Percentiles rank a stretch among this genome's conserved stretches.
Conservation (phyloP, 2,888 invertebrate genomes). For the Vesta saturnalis region DNA sequence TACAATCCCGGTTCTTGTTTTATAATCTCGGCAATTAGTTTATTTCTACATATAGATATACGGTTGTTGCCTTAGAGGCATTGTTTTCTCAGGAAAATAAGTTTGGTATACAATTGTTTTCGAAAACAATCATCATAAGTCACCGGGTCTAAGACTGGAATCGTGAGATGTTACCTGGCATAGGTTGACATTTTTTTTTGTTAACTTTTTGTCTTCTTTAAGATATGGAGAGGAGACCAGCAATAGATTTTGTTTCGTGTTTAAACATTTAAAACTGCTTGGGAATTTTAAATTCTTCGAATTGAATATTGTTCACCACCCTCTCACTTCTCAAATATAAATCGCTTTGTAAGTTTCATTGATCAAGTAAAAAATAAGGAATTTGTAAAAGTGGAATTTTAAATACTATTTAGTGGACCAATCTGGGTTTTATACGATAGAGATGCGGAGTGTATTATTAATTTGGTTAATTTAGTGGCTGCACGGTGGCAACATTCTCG, state of each 20-base stretch:
- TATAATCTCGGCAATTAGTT: slow-evolving; percentile 31
- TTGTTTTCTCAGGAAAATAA: slow-evolving; percentile 33
- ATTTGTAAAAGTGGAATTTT: slow-evolving; percentile 29
- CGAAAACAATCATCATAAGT: slow-evolving; percentile 59
- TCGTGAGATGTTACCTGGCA: slow-evolving; percentile 54
- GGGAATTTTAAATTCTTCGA: slow-evolving; percentile 61
- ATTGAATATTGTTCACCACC: slow-evolving; percentile 56
- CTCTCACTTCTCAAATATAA: too few species aligned
- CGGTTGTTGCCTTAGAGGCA: slow-evolving; percentile 5
- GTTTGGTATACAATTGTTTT: slow-evolving; percentile 43
- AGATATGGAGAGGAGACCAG: slow-evolving; percentile 57
- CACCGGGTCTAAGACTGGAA: slow-evolving; percentile 55
- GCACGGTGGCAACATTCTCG: slow-evolving; percentile 52
- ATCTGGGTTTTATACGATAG: slow-evolving; percentile 45
- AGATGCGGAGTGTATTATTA: slow-evolving; percentile 46
- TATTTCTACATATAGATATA: slow-evolving; percentile 21
- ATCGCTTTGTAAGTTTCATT: too few species aligned
- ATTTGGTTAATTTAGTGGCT: slow-evolving; percentile 49
- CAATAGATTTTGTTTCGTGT: slow-evolving; percentile 62
- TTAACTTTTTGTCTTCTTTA: slow-evolving; percentile 53
- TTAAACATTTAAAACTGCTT: slow-evolving; percentile 62
- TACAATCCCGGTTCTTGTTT: slow-evolving; percentile 19
- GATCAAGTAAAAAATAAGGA: too few species aligned
- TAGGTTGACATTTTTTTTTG: slow-evolving; percentile 58
- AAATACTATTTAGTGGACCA: slow-evolving; percentile 43